Evolutionary conservation across 2,113 vertebrate genomes (phyloP).

Genomic region (Eulemur rufifrons): DNA sequence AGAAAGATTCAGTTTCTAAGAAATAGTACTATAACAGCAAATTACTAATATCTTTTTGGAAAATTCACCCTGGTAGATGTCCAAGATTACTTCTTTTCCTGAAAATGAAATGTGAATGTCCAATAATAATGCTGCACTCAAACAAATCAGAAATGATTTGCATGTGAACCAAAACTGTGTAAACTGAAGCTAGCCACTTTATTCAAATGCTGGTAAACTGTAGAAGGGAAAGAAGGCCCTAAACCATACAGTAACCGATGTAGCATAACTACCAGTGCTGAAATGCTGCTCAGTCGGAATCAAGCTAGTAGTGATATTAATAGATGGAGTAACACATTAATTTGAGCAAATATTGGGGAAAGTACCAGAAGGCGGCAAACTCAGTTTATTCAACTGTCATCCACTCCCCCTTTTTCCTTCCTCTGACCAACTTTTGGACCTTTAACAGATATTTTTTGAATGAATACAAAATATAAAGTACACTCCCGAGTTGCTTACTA

Average conservation of each 20-base stretch:
- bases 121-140: neutral
- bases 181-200: neutral
- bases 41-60: neutral
- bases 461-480: neutral
- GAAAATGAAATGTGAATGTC: neutral
- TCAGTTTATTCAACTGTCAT: neutral
- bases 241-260: neutral
- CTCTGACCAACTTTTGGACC: neutral
- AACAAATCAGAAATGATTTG: neutral
- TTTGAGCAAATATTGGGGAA: slow-evolving; percentile 47
- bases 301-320: slow-evolving; percentile 9
- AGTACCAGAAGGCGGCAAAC: slow-evolving; percentile 39
- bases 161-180: neutral
- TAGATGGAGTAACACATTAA: slow-evolving; percentile 28
- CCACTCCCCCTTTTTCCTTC: neutral
- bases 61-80: neutral
- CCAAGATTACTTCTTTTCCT: neutral
- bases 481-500: neutral
- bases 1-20: neutral
- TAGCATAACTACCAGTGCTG: neutral
- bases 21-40: neutral
- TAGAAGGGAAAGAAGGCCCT: slow-evolving; percentile 27
- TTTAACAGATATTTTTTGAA: neutral
- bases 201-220: neutral
- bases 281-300: slow-evolving; percentile 50